Base-by-base conservation (phyloP, 1,140 invertebrate genomes). In the Oedothorax gibbosus region DNA sequence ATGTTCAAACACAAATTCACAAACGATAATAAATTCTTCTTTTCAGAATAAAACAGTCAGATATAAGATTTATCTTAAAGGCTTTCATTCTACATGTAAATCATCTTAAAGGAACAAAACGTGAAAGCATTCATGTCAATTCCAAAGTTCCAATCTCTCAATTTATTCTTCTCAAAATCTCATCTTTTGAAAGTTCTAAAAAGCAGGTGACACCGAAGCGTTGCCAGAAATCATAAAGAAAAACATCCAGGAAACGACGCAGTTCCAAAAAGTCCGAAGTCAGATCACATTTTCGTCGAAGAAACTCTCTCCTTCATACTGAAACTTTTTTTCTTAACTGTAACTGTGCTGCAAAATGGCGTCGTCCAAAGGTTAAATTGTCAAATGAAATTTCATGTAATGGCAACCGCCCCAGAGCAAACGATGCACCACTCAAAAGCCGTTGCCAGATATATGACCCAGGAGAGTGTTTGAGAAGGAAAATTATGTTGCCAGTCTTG, bases 301-400 rank as follows among this genome's bases (percentile, higher is more conserved):
- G 50, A 12, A 51, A 53, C 50, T 71, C 35, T 35, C 35, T 71
- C 51, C n/a, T 71, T 18, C 65, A 68, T 21, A 5, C 35, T 35
- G 35, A 35, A 35, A 35, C 65, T 14, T 21, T 49, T 68, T 10
- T 10, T 71, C 69, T 71, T 71, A 71, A 71, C 50, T n/a, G 69
- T n/a, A 35, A 35, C 35, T 35, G 35, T 35, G 35, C 35, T 35
- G 35, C 35, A 35, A 35, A 35, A 35, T 35, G 35, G 35, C 35
- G 35, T 12, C 49, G 20, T 51, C 69, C 15, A 53, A 21, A 65
- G 75, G 65, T 77, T 77, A 77, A 77, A 77, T 77, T 77, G 60
- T 15, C 49, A 51, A 77, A 77, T 77, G 75, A 77, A 77, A 64
- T 77, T 65, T 77, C 75, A 18, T 20, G 75, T 77, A 77, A 77